Base-by-base conservation (phyloP, 2,113 vertebrate genomes). In the Rhinoderma darwinii region DNA sequence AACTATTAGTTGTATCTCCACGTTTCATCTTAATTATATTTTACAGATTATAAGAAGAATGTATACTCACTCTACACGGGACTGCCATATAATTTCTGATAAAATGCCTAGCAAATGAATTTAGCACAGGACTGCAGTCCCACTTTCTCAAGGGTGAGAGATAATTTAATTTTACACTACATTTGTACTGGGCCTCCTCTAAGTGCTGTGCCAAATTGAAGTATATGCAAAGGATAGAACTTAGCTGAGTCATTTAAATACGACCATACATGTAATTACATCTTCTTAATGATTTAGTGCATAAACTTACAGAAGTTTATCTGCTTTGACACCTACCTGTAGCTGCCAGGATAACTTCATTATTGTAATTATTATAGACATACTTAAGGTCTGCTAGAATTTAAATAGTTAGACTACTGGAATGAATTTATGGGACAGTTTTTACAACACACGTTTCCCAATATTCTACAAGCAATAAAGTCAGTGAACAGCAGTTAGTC, bases 301-400 rank as follows among this genome's bases (percentile, higher is more conserved):
- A 89, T 41, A 80, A 88, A 86, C 61, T 54, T 88, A 83, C 37
- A 82, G 6, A 39, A 88, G 89, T 89, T 56, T 80, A 89, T 91
- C 89, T 83, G 89, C 88, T 89, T 87, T 79, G 86, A 82, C 86
- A 87, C 79, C 86, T 82, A 87, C 79, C 86, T 87, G 86, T 87
- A 75, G 50, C 78, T 87, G 47, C 79, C 78, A 87, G 70, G 50
- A 82, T 87, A 87, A 87, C 86, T 87, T 87, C 70, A 87, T 87
- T 87, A 87, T 87, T 87, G 44, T 35, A 87, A 87, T 81, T 88
- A 88, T 80, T 89, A 88, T 89, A 89, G 86, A 89, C 89, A 88
- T 89, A 89, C 88, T 87, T 75, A 91, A 85, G 75, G 77, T 86
- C 88, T 88, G 44, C 72, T 37, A 63, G 41, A 87, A 82, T 73